phyloP scores from a whole-genome alignment of 1,140 invertebrate genomes.

The Hesperophylax magnus region DNA sequence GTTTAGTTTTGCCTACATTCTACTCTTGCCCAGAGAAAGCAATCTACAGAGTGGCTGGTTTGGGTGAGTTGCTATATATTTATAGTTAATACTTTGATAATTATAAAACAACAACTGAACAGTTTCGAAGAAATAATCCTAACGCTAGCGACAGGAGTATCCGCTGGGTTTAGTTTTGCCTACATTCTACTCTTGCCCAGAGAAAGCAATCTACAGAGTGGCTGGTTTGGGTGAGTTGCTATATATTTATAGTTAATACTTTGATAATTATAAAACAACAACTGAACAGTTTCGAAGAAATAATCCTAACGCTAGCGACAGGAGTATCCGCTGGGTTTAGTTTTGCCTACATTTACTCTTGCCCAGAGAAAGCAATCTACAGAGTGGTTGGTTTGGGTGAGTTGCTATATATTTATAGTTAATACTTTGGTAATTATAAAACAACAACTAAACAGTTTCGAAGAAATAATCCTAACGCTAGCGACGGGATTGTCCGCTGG shows the following conservation, averaged over 20 bases:
- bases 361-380: slow-evolving; percentile 60
- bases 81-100: no score
- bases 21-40: slow-evolving; percentile 66
- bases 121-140: no score
- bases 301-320: no score
- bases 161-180: slow-evolving; percentile 69
- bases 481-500: no score
- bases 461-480: no score
- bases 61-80: slow-evolving; percentile 28
- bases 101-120: no score
- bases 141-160: slow-evolving; percentile 69
- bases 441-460: no score
- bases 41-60: slow-evolving; percentile 39
- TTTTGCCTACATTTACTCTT: slow-evolving; percentile 70
- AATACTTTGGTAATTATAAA: no score
- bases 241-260: no score
- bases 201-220: slow-evolving; percentile 57
- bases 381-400: slow-evolving; percentile 42
- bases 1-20: slow-evolving; percentile 70
- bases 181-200: slow-evolving; percentile 68
- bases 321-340: slow-evolving; percentile 70
- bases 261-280: no score
- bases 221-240: slow-evolving; percentile 42
- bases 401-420: not conserved
- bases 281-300: no score